phyloP scores from a whole-genome alignment of 64 coral and sea anemone species.

The Anthopleura sola region DNA sequence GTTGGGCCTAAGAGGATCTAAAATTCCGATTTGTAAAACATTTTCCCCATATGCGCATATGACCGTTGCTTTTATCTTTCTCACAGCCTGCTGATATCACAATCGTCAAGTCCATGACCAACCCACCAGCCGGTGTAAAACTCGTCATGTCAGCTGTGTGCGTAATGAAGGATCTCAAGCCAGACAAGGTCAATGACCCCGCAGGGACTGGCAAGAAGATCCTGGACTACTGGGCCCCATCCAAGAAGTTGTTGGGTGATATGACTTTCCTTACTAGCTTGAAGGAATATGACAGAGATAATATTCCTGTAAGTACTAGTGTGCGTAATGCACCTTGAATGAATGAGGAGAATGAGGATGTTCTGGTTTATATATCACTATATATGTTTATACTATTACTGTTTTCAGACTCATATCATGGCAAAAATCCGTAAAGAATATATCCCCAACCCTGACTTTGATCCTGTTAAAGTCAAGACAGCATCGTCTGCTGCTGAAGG shows the following conservation, averaged over 20 bases:
- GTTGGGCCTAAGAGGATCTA: too few species aligned
- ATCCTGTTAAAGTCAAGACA: constrained; percentile 87
- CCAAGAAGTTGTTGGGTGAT: constrained; percentile 94
- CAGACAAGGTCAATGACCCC: constrained; percentile 93
- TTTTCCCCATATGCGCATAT: too few species aligned
- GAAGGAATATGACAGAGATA: constrained; percentile 98
- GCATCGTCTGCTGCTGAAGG: constrained; percentile 97
- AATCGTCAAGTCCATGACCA: constrained; percentile 92
- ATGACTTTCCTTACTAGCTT: constrained; percentile 93
- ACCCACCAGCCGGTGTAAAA: constrained; percentile 92
- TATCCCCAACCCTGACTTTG: constrained; percentile 95
- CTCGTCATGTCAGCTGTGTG: constrained; percentile 98
- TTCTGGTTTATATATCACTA: too few species aligned
- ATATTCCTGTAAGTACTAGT: constrained; percentile 75
- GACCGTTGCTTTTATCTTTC: too few species aligned
- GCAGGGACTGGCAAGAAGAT: constrained; percentile 96
- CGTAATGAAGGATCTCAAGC: constrained; percentile 94
- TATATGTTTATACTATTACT: not conserved
- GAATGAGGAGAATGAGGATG: too few species aligned
- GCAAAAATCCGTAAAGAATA: constrained; percentile 97
- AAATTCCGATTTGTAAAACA: too few species aligned
- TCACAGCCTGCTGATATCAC: constrained; percentile 96
- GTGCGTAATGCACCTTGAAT: too few species aligned
- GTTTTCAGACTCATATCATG: constrained; percentile 83
- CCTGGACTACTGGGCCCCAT: constrained; percentile 92